phyloP scores from a whole-genome alignment of 2,113 vertebrate genomes.

The Sialia sialis region DNA sequence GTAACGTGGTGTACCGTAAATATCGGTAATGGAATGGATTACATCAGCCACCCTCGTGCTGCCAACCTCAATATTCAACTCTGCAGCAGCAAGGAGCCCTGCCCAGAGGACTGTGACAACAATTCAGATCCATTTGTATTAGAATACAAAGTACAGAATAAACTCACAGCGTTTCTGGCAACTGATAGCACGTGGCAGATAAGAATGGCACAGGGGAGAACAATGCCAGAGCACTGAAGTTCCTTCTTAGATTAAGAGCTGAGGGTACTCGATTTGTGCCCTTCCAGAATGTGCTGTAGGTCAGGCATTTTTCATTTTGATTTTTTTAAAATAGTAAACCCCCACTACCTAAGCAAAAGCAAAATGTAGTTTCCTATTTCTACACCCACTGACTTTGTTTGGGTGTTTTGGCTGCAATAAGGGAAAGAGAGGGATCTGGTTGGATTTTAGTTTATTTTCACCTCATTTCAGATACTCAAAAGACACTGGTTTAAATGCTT shows the following conservation, averaged over 20 bases:
- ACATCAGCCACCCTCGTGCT: slow-evolving; percentile 37
- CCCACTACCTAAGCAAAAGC: neutral
- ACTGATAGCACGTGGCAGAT: slow-evolving; percentile 36
- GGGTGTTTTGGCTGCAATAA: neutral
- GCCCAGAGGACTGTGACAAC: slow-evolving; percentile 59
- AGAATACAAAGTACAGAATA: slow-evolving; percentile 41
- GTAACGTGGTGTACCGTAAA: neutral
- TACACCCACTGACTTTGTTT: neutral
- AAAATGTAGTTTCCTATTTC: neutral
- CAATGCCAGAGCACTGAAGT: neutral
- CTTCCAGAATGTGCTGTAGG: neutral
- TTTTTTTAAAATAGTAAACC: neutral
- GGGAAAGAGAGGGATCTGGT: neutral
- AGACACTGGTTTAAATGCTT: neutral
- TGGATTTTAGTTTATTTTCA: neutral
- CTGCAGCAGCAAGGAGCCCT: slow-evolving; percentile 45
- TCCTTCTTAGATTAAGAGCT: slow-evolving; percentile 17
- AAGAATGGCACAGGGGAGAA: slow-evolving; percentile 46
- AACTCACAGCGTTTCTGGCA: slow-evolving; percentile 42
- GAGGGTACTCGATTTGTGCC: neutral
- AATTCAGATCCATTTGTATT: slow-evolving; percentile 45
- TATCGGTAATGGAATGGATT: slow-evolving; percentile 54
- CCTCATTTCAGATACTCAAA: neutral
- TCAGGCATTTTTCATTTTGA: neutral
- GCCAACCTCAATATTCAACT: slow-evolving; percentile 56